These are phyloP conservation scores for Ataeniobius toweri DNA, from an alignment of 2,797 vertebrate genomes.

Conservation along the genomic window DNA sequence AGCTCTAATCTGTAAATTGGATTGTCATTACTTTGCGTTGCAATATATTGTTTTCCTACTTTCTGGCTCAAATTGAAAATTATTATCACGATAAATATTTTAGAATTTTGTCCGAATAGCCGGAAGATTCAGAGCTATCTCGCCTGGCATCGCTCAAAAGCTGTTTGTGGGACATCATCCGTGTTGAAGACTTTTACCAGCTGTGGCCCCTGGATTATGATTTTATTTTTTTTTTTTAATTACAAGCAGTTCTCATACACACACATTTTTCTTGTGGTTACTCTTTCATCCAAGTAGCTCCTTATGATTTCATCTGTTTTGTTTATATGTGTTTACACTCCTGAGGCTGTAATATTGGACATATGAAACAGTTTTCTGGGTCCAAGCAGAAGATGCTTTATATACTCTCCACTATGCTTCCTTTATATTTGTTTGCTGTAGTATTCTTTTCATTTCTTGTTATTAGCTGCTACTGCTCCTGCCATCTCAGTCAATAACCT, in stretches of 20 bases:
- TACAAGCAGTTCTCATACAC: neutral
- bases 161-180: neutral
- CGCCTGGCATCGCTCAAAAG: neutral
- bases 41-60: too few relatives aligned
- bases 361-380: neutral
- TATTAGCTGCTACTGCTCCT: neutral
- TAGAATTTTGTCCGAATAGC: too few relatives aligned
- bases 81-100: too few relatives aligned
- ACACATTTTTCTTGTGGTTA: neutral
- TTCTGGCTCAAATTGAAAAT: too few relatives aligned
- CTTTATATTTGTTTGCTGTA: neutral
- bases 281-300: neutral
- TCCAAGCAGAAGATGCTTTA: neutral
- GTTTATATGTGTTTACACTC: neutral
- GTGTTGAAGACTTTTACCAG: neutral
- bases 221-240: neutral
- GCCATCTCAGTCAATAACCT: neutral
- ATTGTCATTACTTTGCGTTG: neutral
- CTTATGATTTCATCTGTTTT: conserved; percentile 9
- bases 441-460: neutral
- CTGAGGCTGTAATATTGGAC: conserved; percentile 2
- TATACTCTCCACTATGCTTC: neutral
- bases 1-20: neutral
- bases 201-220: neutral
- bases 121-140: too few relatives aligned